Evolutionary conservation across 2,888 invertebrate genomes (phyloP).

Genomic region (Lacanobia oleracea): DNA sequence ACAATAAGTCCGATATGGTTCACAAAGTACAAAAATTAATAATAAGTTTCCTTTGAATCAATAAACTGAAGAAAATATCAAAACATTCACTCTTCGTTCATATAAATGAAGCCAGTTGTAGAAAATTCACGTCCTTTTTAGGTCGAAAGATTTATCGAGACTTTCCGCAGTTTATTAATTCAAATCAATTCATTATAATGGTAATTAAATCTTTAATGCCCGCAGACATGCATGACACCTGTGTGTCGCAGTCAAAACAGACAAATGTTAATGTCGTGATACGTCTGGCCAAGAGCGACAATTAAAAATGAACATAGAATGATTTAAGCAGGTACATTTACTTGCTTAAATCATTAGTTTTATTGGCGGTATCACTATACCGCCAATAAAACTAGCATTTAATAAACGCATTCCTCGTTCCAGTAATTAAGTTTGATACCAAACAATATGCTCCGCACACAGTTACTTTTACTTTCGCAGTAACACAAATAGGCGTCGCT

Average conservation of each 20-base stretch:
- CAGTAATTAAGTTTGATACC: constrained; percentile 29
- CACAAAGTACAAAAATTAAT: neutral
- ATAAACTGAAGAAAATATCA: constrained; percentile 28
- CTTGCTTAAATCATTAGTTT: too few relatives aligned
- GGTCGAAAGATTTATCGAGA: constrained; percentile 10
- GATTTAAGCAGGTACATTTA: constrained; percentile 31
- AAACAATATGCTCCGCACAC: constrained; percentile 20
- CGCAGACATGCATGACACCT: constrained; percentile 42
- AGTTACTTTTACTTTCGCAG: constrained; percentile 45
- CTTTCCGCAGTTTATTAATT: constrained; percentile 42
- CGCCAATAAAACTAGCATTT: constrained; percentile 24
- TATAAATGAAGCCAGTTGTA: neutral
- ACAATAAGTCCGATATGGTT: constrained; percentile 43
- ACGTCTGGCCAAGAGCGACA: constrained; percentile 12
- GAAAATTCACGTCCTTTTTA: neutral
- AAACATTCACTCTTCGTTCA: neutral
- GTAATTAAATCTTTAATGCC: constrained; percentile 19
- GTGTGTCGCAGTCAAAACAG: constrained; percentile 38
- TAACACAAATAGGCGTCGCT: constrained; percentile 31
- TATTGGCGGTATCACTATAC: too few relatives aligned
- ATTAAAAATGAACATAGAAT: constrained; percentile 30
- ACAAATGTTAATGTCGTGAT: constrained; percentile 32
- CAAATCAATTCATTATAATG: constrained; percentile 22
- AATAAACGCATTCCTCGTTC: constrained; percentile 43
- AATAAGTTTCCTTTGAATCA: constrained; percentile 10